phyloP scores from a whole-genome alignment of 2,888 invertebrate genomes.

The Apotomis turbidana region DNA sequence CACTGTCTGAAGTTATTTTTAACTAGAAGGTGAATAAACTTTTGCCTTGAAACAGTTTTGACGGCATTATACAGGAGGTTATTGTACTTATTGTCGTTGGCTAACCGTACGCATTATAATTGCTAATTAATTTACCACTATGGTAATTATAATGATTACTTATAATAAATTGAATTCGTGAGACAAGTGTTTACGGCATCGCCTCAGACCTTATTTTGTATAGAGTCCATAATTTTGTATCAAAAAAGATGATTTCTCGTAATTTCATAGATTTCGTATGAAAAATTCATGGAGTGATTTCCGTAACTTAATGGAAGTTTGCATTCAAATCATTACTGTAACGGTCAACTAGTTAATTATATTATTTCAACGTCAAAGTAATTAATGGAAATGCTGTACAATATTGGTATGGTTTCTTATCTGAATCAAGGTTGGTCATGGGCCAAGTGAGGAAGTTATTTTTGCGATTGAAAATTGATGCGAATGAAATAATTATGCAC shows the following conservation, averaged over 20 bases:
- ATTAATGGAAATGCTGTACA: not conserved
- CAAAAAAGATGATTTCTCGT: too few relatives aligned
- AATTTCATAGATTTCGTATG: too few relatives aligned
- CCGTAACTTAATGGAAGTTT: too few relatives aligned
- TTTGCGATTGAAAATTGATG: slow-evolving; percentile 7
- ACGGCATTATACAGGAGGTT: slow-evolving; percentile 4
- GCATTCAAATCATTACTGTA: too few relatives aligned
- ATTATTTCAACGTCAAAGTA: not conserved
- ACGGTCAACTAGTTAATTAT: not conserved
- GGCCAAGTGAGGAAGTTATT: slow-evolving; percentile 9
- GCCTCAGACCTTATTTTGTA: too few relatives aligned
- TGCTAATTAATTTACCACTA: slow-evolving; percentile 15
- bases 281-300: too few relatives aligned
- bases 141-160: not conserved
- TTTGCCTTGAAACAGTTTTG: slow-evolving; percentile 27
- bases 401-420: not conserved
- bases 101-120: slow-evolving; percentile 20
- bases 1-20: slow-evolving; percentile 20
- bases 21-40: slow-evolving; percentile 25
- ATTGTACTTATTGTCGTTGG: slow-evolving; percentile 10
- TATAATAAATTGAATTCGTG: too few relatives aligned
- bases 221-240: too few relatives aligned
- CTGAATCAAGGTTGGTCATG: not conserved
- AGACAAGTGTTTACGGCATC: too few relatives aligned
- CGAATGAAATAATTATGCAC: too few relatives aligned